A percentile compares a stretch with the other conserved stretches of the same genome.
Evolutionary conservation across 2,797 vertebrate species (phyloP).

Genomic region (Eulemur coronatus): DNA sequence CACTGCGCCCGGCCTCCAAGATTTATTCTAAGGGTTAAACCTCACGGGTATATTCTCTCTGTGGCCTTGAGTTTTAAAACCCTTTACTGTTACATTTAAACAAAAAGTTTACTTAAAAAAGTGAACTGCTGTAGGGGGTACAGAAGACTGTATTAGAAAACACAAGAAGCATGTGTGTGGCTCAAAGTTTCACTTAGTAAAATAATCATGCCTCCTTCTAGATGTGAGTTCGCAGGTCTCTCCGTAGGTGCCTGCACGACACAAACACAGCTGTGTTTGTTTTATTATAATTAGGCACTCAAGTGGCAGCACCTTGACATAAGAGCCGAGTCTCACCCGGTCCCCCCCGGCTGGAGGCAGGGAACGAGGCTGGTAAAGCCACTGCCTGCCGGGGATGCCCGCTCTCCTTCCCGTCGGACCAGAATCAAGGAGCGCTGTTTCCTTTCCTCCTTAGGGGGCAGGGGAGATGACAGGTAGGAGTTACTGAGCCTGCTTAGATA

Average conservation of each 20-base stretch:
- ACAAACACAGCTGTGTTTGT: not conserved
- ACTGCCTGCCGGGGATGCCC: not conserved
- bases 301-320: not conserved
- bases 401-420: not conserved
- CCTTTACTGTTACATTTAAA: not conserved
- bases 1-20: too few species aligned
- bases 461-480: not conserved
- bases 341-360: not conserved
- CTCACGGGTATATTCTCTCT: not conserved
- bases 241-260: rapidly evolving
- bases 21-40: not conserved
- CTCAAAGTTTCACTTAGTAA: not conserved
- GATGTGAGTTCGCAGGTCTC: not conserved
- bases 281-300: not conserved
- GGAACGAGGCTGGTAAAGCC: not conserved
- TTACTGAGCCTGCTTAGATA: not conserved
- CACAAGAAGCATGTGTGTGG: rapidly evolving
- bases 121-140: not conserved
- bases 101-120: not conserved
- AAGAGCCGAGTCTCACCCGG: not conserved
- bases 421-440: not conserved
- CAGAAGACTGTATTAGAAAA: not conserved
- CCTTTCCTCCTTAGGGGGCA: not conserved
- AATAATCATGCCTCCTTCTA: not conserved
- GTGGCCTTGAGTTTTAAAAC: not conserved